A percentile compares a stretch with the other conserved stretches of the same genome.
These are phyloP conservation scores for Fregata magnificens DNA, from an alignment of 2,113 vertebrate genomes.

Conservation along the genomic window DNA sequence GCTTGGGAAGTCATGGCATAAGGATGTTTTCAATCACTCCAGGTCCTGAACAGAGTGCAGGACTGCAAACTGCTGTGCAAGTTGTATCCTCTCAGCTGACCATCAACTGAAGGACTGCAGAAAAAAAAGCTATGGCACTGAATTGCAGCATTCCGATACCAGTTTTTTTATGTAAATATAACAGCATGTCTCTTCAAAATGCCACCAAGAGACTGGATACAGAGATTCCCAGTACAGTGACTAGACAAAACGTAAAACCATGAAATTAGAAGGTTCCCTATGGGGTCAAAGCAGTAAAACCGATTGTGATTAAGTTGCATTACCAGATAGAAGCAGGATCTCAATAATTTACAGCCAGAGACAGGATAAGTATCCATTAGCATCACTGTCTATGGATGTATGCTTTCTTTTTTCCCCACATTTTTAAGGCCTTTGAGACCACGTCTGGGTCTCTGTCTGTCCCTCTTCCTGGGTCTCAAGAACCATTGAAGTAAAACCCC, in stretches of 20 bases:
- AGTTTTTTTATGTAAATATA: background rate
- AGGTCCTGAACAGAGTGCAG: background rate
- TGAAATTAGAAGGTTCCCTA: background rate
- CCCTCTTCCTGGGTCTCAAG: conserved; percentile 6
- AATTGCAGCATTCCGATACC: background rate
- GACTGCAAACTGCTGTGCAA: background rate
- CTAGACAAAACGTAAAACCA: background rate
- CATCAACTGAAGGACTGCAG: background rate
- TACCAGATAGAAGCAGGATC: background rate
- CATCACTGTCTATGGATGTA: conserved; percentile 7
- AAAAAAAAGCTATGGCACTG: background rate
- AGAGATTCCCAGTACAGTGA: background rate
- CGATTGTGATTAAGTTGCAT: conserved; percentile 5
- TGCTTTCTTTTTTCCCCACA: background rate
- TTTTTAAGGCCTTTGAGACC: conserved; percentile 22
- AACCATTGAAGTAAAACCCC: background rate
- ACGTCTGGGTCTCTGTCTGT: background rate
- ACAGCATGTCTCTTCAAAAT: background rate
- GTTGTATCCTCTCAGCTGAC: background rate
- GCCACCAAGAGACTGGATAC: background rate
- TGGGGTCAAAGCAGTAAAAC: conserved; percentile 34
- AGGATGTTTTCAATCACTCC: background rate
- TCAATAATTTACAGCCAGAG: conserved; percentile 58
- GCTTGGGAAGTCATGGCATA: fast-evolving
- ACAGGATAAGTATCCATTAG: conserved; percentile 37